Evolutionary conservation across 2,888 invertebrate genomes (phyloP).

Genomic region (Perithous albicinctus): DNA sequence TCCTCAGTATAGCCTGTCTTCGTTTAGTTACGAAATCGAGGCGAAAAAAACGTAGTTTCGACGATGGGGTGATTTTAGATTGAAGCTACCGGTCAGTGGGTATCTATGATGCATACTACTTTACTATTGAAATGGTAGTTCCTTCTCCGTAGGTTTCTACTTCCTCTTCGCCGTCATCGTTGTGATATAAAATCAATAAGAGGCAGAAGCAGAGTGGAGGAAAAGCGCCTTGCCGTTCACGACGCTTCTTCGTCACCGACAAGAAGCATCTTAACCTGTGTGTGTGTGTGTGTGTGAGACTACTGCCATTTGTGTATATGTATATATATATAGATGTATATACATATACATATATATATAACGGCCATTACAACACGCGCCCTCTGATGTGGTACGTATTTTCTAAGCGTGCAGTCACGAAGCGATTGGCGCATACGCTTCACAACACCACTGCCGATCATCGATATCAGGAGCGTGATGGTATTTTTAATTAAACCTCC

Average conservation of each 20-base stretch:
- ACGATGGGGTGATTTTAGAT: conserved; percentile 5
- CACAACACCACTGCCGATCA: conserved; percentile 63
- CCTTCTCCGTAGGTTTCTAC: neutral
- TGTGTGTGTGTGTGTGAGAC: neutral
- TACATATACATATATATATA: neutral
- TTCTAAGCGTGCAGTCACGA: conserved; percentile 30
- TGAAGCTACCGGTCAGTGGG: neutral
- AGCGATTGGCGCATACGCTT: conserved; percentile 11
- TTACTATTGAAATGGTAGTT: neutral
- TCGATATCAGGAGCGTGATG: conserved; percentile 79
- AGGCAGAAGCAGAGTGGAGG: conserved; percentile 54
- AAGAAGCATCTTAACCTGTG: neutral
- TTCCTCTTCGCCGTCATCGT: neutral
- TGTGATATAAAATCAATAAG: conserved; percentile 76
- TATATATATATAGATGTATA: conserved; percentile 27
- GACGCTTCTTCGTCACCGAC: conserved; percentile 22
- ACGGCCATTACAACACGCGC: conserved; percentile 17
- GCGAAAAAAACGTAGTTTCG: neutral
- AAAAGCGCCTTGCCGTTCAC: conserved; percentile 4
- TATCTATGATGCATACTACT: neutral
- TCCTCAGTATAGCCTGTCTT: neutral
- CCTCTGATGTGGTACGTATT: conserved; percentile 3
- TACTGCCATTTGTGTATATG: conserved; percentile 1
- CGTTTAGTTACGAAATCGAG: conserved; percentile 75
- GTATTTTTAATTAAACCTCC: conserved; percentile 79